Percentiles rank a stretch among this genome's conserved stretches.
Evolutionary conservation across 2,113 vertebrate genomes (phyloP).

Genomic region (Chaetodon trifascialis): DNA sequence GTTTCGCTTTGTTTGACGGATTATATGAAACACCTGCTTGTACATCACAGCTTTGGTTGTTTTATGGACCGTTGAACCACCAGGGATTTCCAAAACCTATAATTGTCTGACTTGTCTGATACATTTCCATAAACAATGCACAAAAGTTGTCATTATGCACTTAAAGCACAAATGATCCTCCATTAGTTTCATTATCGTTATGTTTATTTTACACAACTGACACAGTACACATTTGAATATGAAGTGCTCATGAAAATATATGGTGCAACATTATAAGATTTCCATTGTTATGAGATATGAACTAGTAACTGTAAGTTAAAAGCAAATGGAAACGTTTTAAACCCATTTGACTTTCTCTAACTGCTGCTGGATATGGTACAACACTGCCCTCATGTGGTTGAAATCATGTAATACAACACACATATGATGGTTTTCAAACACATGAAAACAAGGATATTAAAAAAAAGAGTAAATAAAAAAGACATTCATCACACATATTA

Average conservation of each 20-base stretch:
- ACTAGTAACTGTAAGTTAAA: not conserved
- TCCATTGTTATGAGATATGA: not conserved
- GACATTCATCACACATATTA: not conserved
- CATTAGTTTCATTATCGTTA: not conserved
- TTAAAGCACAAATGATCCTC: not conserved
- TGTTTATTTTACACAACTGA: slow-evolving; percentile 21
- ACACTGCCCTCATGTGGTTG: slow-evolving; percentile 38
- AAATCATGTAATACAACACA: not conserved
- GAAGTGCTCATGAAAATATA: not conserved
- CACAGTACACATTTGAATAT: not conserved
- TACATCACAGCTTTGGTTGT: not conserved
- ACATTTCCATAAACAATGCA: not conserved
- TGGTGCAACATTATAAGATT: not conserved
- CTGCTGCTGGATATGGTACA: not conserved
- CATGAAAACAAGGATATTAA: not conserved
- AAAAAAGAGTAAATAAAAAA: slow-evolving; percentile 13
- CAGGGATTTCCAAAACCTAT: not conserved
- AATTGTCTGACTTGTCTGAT: not conserved
- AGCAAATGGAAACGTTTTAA: not conserved
- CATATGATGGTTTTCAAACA: not conserved
- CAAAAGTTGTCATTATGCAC: not conserved
- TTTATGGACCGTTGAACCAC: not conserved
- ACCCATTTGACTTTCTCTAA: not conserved
- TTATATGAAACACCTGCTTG: too few species aligned
- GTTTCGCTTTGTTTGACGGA: too few species aligned